Conservation (phyloP, 92 coral and sea anemone species). For the Nematostella vectensis region DNA sequence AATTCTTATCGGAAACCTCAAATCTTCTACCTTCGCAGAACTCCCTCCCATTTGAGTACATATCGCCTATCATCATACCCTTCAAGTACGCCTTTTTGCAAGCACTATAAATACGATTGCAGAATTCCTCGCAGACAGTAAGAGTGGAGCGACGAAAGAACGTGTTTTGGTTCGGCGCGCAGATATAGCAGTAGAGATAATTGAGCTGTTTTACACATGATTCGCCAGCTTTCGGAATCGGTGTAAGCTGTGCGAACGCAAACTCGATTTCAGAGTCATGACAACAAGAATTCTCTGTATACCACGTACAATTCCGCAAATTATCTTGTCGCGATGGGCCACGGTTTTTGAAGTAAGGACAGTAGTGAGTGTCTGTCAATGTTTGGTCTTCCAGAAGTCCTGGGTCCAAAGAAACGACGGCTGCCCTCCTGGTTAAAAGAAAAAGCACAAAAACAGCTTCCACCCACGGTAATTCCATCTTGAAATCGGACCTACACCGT, state of each 20-base stretch:
- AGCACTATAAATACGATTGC: slow-evolving; percentile 57
- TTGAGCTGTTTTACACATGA: slow-evolving; percentile 51
- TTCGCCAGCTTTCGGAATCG: slow-evolving; percentile 58
- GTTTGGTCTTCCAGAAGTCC: not conserved
- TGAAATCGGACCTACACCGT: no score
- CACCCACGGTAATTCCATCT: no score
- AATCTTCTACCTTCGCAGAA: slow-evolving; percentile 82
- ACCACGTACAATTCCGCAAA: slow-evolving; percentile 87
- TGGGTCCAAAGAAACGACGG: not conserved
- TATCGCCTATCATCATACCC: slow-evolving; percentile 37
- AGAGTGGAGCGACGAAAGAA: slow-evolving; percentile 66
- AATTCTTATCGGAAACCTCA: slow-evolving; percentile 31
- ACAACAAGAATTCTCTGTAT: slow-evolving; percentile 85
- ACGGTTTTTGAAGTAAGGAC: slow-evolving; percentile 93
- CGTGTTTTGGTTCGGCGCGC: slow-evolving; percentile 92
- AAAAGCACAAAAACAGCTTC: no score
- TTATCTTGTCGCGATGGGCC: slow-evolving; percentile 78
- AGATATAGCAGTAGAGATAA: slow-evolving; percentile 86
- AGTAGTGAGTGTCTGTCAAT: slow-evolving; percentile 25
- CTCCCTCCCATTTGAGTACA: slow-evolving; percentile 58
- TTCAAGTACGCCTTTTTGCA: slow-evolving; percentile 67
- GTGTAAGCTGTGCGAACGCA: slow-evolving; percentile 59
- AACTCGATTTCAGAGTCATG: slow-evolving; percentile 65
- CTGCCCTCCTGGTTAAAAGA: not conserved
- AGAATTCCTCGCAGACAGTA: slow-evolving; percentile 86